These are phyloP conservation scores for Drosophila nannoptera DNA, from an alignment of 1,140 invertebrate genomes.

Conservation along the genomic window DNA sequence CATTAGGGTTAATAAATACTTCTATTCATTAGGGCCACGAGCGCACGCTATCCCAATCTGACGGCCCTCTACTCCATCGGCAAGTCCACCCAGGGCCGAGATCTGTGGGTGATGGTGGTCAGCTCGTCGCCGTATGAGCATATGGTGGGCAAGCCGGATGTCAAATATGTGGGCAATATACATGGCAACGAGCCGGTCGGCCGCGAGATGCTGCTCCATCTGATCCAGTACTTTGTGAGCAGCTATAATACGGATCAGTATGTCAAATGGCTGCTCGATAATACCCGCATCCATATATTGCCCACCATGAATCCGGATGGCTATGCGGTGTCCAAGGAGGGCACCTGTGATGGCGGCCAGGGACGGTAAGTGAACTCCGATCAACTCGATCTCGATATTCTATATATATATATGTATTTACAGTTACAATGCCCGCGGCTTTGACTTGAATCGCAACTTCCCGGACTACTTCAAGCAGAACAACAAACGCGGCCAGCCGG, in stretches of 20 bases:
- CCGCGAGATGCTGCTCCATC: slow-evolving; percentile 90
- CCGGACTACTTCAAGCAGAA: slow-evolving; percentile 95
- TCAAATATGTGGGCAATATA: slow-evolving; percentile 95
- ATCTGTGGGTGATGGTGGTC: slow-evolving; percentile 97
- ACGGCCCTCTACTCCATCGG: slow-evolving; percentile 94
- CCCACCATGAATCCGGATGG: slow-evolving; percentile 96
- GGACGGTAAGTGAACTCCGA: slow-evolving; percentile 83
- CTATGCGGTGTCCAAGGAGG: slow-evolving; percentile 91
- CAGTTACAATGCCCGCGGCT: slow-evolving; percentile 92
- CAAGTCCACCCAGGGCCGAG: slow-evolving; percentile 94
- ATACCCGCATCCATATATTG: slow-evolving; percentile 94
- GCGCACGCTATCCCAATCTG: slow-evolving; percentile 89
- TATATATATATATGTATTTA: no score
- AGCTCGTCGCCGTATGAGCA: slow-evolving; percentile 93
- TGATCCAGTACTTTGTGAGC: slow-evolving; percentile 92
- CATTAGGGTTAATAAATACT: no score
- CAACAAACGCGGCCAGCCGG: slow-evolving; percentile 91
- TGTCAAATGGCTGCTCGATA: slow-evolving; percentile 91
- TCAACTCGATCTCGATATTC: neutral
- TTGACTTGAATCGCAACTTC: slow-evolving; percentile 95
- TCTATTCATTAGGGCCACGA: slow-evolving; percentile 81
- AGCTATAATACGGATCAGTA: slow-evolving; percentile 89
- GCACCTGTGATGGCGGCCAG: slow-evolving; percentile 90
- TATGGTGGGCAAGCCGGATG: slow-evolving; percentile 94
- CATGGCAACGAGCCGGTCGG: slow-evolving; percentile 95